Base-by-base conservation (phyloP, 1,140 invertebrate genomes). In the Drosophila carrolli region DNA sequence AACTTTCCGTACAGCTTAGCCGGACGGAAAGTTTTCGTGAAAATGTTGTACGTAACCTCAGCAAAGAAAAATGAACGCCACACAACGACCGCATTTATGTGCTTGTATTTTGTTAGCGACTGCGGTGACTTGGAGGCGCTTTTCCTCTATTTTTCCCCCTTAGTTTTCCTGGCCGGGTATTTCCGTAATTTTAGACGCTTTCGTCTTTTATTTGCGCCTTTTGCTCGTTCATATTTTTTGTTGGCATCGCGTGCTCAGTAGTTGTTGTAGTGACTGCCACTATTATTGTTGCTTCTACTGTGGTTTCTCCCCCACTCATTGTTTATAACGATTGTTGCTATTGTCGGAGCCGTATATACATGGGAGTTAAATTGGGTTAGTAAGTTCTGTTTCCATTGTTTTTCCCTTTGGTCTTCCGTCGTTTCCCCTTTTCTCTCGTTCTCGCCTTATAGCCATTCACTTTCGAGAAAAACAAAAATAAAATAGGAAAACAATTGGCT, bases 111-210 rank as follows among this genome's bases (percentile, higher is more conserved):
- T 56, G 19, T 23, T 56, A 40, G 27, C 9, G 10, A 37, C 44
- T 66, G 63, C 37, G 57, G 43, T 62, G 59, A 66, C 65, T 68
- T 66, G 29, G 38, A 44, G 65, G 47, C 3, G 60, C 61, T 53
- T 66, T 66, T 41, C 47, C 37, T n/a, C 23, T 0, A 8, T 10
- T 38, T 44, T 44, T 4, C 19, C 29, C 50, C 16, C 1, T 6
- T 14, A 19, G 23, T 32, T 47, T 62, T 67, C 44, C 63, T 29
- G 61, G 44, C 44, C 66, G 37, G 37, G 66, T 50, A 80, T 67
- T 85, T 83, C 81, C 81, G 81, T 76, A 80, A 83, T 84, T 83
- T 76, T 66, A 75, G 76, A 72, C 63, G 63, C 65, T 80, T 84
- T 83, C 65, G 76, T 59, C 66, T 78, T 75, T 70, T 83, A 75